phyloP scores from a whole-genome alignment of 2,797 vertebrate genomes.

The Molossus alvarezi region DNA sequence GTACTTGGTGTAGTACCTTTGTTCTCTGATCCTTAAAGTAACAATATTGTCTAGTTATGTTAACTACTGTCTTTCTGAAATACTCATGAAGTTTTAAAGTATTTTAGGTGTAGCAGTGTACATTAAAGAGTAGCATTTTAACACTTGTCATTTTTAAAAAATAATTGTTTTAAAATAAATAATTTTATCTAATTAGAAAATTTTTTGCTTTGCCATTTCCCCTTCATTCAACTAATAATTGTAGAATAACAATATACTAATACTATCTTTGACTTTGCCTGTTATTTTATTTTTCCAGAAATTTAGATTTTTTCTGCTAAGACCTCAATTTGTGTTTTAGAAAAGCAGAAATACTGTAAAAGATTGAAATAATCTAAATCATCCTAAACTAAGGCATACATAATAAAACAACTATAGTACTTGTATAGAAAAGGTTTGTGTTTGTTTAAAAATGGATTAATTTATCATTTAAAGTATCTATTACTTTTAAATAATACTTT shows the following conservation, averaged over 20 bases:
- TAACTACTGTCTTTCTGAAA: constrained; percentile 17
- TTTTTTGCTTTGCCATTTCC: constrained; percentile 39
- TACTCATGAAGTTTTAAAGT: constrained; percentile 36
- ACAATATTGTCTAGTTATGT: not conserved
- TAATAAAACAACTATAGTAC: constrained; percentile 72
- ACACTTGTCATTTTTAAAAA: not conserved
- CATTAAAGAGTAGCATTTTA: not conserved
- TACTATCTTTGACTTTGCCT: constrained; percentile 55
- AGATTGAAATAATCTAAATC: constrained; percentile 73
- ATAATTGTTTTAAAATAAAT: constrained; percentile 64
- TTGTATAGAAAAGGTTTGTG: constrained; percentile 68
- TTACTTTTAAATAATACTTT: not conserved
- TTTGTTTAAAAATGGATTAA: constrained; percentile 52
- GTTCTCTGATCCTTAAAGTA: not conserved
- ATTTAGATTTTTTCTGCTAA: constrained; percentile 77
- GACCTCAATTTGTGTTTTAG: constrained; percentile 73
- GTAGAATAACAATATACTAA: not conserved
- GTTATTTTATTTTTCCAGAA: constrained; percentile 66
- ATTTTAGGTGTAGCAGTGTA: not conserved
- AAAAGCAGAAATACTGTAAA: constrained; percentile 74
- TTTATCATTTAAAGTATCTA: constrained; percentile 47
- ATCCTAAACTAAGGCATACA: constrained; percentile 61
- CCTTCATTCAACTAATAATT: constrained; percentile 22
- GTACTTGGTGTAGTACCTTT: constrained; percentile 3
- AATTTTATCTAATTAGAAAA: constrained; percentile 47